Conservation (phyloP, 2,888 invertebrate species). For the Arge pagana region DNA sequence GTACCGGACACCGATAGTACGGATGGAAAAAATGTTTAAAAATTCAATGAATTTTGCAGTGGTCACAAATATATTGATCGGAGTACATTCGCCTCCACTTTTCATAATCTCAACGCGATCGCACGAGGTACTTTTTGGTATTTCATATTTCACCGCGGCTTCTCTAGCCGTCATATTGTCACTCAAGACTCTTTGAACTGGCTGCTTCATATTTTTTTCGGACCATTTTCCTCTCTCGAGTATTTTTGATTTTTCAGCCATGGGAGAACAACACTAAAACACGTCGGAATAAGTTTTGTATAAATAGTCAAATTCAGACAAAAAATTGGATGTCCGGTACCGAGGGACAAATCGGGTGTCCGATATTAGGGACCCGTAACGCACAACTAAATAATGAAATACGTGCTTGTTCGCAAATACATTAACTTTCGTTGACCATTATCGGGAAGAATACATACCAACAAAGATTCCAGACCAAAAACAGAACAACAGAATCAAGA, state of each 20-base stretch:
- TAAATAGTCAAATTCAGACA: not conserved
- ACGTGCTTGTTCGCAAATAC: no score
- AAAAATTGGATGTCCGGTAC: slow-evolving; percentile 10
- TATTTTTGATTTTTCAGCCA: slow-evolving; percentile 9
- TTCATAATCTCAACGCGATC: slow-evolving; percentile 15
- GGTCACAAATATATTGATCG: slow-evolving; percentile 7
- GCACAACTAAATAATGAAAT: no score
- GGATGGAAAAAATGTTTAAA: slow-evolving; percentile 1
- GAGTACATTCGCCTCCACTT: slow-evolving; percentile 15
- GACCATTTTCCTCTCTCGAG: slow-evolving; percentile 26
- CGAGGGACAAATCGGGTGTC: slow-evolving; percentile 1
- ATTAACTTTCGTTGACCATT: no score
- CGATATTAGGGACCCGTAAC: no score
- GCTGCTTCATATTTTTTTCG: slow-evolving; percentile 10
- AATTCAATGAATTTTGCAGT: slow-evolving; percentile 10
- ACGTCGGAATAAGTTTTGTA: slow-evolving; percentile 8
- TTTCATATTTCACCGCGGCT: slow-evolving; percentile 5
- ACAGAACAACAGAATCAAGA: not conserved
- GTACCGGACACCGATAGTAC: slow-evolving; percentile 2
- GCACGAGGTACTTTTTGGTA: slow-evolving; percentile 11
- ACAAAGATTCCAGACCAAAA: no score
- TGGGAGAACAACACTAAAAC: slow-evolving; percentile 8
- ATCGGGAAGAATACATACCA: no score
- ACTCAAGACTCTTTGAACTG: slow-evolving; percentile 11
- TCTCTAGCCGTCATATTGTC: slow-evolving; percentile 14